These are phyloP conservation scores for Tiliacea citrago DNA, from an alignment of 2,888 invertebrate genomes.

Conservation along the genomic window DNA sequence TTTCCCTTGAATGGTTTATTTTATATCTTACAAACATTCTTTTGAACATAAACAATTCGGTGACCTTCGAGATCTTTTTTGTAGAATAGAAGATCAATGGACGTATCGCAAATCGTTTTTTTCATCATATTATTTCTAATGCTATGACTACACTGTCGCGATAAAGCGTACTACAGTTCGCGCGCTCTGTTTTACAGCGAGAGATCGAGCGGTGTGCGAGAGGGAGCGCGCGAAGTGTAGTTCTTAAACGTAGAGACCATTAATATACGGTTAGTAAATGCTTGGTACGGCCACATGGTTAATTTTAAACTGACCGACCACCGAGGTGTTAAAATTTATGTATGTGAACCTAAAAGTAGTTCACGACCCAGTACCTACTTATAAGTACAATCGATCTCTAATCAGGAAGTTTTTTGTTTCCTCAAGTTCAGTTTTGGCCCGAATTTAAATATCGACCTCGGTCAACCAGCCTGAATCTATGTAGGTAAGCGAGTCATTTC, in stretches of 20 bases:
- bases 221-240: no score
- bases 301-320: constrained; percentile 25
- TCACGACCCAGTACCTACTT: background rate
- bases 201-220: no score
- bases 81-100: constrained; percentile 16
- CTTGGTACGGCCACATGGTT: constrained; percentile 23
- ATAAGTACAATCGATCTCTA: background rate
- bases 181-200: no score
- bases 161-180: no score
- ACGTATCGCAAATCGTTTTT: constrained; percentile 21
- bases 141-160: no score
- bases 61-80: constrained; percentile 36
- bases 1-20: constrained; percentile 23
- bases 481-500: background rate
- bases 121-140: background rate
- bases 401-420: constrained; percentile 1
- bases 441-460: background rate
- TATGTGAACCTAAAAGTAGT: constrained; percentile 11
- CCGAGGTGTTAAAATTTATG: background rate
- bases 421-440: background rate
- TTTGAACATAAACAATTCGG: constrained; percentile 15
- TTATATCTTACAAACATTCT: constrained; percentile 33
- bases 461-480: background rate
- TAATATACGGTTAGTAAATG: no score
- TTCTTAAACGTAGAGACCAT: background rate